Base-by-base conservation (phyloP, 2,113 vertebrate species). In the Marmota flaviventris region DNA sequence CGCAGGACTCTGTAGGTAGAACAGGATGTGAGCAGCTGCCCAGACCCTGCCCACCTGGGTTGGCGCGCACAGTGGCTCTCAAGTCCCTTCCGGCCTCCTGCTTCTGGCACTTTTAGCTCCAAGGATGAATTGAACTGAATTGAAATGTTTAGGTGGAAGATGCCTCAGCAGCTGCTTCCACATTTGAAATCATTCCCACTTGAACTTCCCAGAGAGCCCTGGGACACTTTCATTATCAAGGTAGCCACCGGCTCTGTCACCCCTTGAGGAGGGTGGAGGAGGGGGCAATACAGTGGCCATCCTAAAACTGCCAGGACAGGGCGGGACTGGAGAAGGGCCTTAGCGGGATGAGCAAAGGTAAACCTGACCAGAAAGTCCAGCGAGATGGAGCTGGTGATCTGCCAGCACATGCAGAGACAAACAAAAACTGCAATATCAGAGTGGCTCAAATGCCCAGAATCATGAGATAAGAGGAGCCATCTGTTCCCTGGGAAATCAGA, bases 381-480 rank as follows among this genome's bases (percentile, higher is more conserved):
- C 29, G 91, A 81, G 82, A 32, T 13, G 27, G 45, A 42, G 42
- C 45, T 84, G 95, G 89, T 72, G 4, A 42, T 20, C 34, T 25
- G 65, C 92, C 96, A 90, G 32, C 89, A 48, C 75, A n/a, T 8
- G 18, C 5, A 77, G 93, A 93, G 88, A 85, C 78, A 61, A 93
- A 94, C 70, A 83, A 67, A 92, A 82, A 10, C 56, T 20, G 65
- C 92, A 65, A 83, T 88, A 75, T 77, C 91, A 8, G 85, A 76
- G 53, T 20, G 65, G 58, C n/a, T 7, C 92, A 45, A 18, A 63
- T 63, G 96, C 89, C 82, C 95, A 79, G 82, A 72, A 61, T 39
- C 32, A 63, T 56, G 94, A 69, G 82, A 22, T 70, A 48, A 95
- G 85, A 85, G 72, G 81, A 91, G 45, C 92, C 39, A n/a, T 91